Percentiles rank a stretch among this genome's conserved stretches.
phyloP scores from a whole-genome alignment of 23 tunicate genomes.

The Oikopleura dioica region DNA sequence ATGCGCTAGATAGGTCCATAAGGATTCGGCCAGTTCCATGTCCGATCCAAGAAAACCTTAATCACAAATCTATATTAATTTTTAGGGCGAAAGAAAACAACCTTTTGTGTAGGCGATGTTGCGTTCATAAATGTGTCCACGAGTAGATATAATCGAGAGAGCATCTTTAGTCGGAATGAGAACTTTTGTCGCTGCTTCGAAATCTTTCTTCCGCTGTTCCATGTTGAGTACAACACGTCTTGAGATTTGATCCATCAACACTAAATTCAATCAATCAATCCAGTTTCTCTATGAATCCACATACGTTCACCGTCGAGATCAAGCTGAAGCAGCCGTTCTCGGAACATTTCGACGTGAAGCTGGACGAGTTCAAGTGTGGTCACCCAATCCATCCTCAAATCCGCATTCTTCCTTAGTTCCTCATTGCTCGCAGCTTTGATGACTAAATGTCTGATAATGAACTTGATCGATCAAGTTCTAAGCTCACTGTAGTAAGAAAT shows the following conservation, averaged over 20 bases:
- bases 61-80: no score
- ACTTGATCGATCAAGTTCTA: no score
- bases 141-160: neutral
- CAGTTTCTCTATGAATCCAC: neutral
- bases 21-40: neutral
- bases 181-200: neutral
- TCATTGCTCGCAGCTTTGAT: neutral
- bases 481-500: neutral
- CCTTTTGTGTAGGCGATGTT: neutral
- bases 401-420: neutral
- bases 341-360: neutral
- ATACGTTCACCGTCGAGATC: neutral
- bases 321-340: neutral
- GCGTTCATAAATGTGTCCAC: neutral
- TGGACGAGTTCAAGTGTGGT: neutral
- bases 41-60: neutral
- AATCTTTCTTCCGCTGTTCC: neutral
- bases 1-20: neutral
- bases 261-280: neutral
- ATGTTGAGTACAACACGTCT: neutral
- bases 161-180: neutral
- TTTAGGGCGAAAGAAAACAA: no score
- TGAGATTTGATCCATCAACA: neutral
- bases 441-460: no score
- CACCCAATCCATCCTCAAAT: neutral